Conservation (phyloP, 2,113 vertebrate species). For the Dromaius novaehollandiae region DNA sequence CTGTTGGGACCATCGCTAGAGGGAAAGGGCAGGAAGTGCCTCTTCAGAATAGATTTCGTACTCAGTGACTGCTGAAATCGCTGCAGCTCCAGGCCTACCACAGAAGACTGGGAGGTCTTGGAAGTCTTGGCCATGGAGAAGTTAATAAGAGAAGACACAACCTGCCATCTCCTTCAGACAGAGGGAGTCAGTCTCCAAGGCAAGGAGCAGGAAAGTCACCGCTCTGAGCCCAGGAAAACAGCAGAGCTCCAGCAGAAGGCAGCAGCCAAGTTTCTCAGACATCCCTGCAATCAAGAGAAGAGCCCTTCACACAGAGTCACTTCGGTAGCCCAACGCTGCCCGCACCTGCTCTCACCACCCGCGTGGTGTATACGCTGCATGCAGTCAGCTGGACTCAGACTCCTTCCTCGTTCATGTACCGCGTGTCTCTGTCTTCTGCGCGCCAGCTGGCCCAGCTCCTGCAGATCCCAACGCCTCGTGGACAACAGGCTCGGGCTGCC, state of each 20-base stretch:
- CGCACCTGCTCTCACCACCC: accelerated
- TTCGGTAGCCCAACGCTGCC: accelerated
- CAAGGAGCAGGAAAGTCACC: background rate
- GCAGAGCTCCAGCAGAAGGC: background rate
- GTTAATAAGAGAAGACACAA: background rate
- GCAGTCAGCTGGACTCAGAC: background rate
- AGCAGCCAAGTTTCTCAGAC: background rate
- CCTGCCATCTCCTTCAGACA: background rate
- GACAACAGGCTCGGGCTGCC: background rate
- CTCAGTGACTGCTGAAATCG: background rate
- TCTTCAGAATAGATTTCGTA: background rate
- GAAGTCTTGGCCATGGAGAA: background rate
- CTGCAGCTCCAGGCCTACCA: background rate
- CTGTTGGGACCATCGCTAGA: background rate
- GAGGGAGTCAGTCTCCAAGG: background rate
- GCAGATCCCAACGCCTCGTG: accelerated
- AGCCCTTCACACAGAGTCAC: background rate
- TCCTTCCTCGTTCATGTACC: accelerated
- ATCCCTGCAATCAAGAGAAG: background rate
- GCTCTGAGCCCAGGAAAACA: background rate
- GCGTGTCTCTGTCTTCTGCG: background rate
- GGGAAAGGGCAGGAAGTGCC: background rate
- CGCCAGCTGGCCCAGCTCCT: background rate
- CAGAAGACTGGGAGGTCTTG: background rate
- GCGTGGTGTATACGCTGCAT: accelerated